These are phyloP conservation scores for Diadophis punctatus DNA, from an alignment of 2,113 vertebrate genomes.

Conservation along the genomic window DNA sequence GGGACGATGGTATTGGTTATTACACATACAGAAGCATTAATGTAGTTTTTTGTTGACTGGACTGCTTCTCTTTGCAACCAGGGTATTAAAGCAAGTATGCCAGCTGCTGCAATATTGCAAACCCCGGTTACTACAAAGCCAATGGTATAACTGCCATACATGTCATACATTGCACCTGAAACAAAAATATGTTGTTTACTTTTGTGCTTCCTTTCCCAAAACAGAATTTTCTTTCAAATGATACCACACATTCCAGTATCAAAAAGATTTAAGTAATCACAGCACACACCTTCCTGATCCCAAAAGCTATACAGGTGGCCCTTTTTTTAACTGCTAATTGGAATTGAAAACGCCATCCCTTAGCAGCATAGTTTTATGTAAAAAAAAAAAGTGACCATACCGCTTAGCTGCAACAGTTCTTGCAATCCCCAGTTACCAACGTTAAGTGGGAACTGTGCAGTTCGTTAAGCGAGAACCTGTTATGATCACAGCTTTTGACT, in stretches of 20 bases:
- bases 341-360: neutral
- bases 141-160: constrained; percentile 38
- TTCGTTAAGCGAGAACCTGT: neutral
- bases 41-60: constrained; percentile 32
- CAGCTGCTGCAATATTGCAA: constrained; percentile 30
- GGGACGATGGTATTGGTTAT: constrained; percentile 29
- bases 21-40: constrained; percentile 36
- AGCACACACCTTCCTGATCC: neutral
- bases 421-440: neutral
- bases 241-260: neutral
- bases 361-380: neutral
- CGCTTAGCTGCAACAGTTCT: neutral
- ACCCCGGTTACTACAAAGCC: constrained; percentile 46
- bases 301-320: neutral
- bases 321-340: neutral
- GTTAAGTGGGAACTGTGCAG: neutral
- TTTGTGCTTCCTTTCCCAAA: neutral
- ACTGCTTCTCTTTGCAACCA: constrained; percentile 5
- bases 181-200: neutral
- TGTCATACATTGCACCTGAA: constrained; percentile 48
- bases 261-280: neutral
- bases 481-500: neutral
- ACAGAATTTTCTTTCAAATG: neutral
- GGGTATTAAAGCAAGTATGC: constrained; percentile 46
- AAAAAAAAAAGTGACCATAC: neutral